Percentiles rank a stretch among this genome's conserved stretches.
Evolutionary conservation across 2,797 vertebrate genomes (phyloP).

Genomic region (Typhlichthys eigenmanni): DNA sequence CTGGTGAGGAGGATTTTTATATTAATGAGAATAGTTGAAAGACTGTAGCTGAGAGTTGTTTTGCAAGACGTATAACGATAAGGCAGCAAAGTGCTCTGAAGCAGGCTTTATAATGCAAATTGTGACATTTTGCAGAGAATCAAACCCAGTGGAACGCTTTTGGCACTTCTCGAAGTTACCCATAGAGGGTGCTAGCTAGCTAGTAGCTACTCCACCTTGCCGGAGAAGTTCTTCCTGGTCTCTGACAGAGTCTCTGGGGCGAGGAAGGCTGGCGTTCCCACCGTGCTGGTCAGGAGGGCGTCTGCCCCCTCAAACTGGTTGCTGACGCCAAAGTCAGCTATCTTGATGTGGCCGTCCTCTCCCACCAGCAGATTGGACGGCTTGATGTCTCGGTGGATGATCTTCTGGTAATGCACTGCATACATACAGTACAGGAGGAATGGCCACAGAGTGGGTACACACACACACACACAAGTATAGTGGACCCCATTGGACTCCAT

Average conservation of each 20-base stretch:
- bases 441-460: neutral
- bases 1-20: too few species aligned
- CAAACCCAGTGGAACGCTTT: neutral
- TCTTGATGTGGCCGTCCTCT: conserved; percentile 94
- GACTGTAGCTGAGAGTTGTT: too few species aligned
- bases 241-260: conserved; percentile 94
- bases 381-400: conserved; percentile 96
- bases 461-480: neutral
- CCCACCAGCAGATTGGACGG: conserved; percentile 96
- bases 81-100: too few species aligned
- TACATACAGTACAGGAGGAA: neutral
- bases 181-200: conserved; percentile 35
- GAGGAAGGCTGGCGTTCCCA: conserved; percentile 96
- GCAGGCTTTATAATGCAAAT: too few species aligned
- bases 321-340: conserved; percentile 96
- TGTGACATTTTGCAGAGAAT: neutral
- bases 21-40: too few species aligned
- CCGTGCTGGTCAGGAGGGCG: conserved; percentile 93
- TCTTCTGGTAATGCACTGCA: conserved; percentile 97
- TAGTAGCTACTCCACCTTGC: conserved; percentile 82
- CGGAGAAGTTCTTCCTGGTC: conserved; percentile 95
- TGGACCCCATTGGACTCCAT: neutral
- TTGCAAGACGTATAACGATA: too few species aligned
- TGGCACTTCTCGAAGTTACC: conserved; percentile 24
- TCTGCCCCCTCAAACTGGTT: conserved; percentile 96